Conservation (phyloP, 2,888 invertebrate species). For the Cephus sareptanus region DNA sequence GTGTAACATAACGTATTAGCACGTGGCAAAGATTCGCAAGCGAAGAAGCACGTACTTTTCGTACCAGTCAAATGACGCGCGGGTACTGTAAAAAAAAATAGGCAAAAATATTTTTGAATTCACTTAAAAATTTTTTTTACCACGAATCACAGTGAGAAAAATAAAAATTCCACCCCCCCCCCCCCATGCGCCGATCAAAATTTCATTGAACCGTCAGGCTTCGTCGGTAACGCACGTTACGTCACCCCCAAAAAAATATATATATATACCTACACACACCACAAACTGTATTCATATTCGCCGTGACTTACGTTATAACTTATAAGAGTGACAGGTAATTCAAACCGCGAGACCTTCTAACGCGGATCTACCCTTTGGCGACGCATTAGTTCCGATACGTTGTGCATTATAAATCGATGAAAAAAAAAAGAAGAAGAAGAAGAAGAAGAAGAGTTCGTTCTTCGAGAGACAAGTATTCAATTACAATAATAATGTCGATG, state of each 20-base stretch:
- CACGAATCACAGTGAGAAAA: not conserved
- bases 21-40: too few species aligned
- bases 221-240: not conserved
- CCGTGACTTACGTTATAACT: too few species aligned
- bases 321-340: not conserved
- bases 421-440: conserved; percentile 3
- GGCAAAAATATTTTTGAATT: not conserved
- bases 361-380: conserved; percentile 7
- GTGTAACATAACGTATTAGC: too few species aligned
- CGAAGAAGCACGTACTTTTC: not conserved
- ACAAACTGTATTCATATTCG: not conserved
- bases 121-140: not conserved
- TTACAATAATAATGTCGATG: conserved; percentile 53
- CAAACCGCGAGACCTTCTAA: not conserved
- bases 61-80: not conserved
- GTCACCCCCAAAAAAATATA: not conserved
- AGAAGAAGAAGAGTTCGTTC: conserved; percentile 25
- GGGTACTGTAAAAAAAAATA: too few species aligned
- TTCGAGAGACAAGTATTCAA: conserved; percentile 53
- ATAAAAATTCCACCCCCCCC: too few species aligned
- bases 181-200: not conserved
- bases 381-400: conserved; percentile 6
- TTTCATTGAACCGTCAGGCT: not conserved
- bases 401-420: conserved; percentile 29
- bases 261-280: not conserved